These are phyloP conservation scores for Metacarcinus magister DNA, from an alignment of 2,888 invertebrate genomes.

Conservation along the genomic window DNA sequence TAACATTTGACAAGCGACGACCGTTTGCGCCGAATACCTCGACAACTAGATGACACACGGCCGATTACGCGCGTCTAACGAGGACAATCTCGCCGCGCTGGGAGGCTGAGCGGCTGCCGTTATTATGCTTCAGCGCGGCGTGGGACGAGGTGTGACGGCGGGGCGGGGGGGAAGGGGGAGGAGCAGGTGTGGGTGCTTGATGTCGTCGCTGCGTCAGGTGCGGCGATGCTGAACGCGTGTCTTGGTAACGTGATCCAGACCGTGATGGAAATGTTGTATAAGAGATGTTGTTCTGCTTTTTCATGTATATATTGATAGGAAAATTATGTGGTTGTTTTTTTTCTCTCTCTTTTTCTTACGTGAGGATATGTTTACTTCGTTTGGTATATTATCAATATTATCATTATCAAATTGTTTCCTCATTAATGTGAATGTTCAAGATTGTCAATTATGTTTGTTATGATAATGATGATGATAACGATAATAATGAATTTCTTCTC, in stretches of 20 bases:
- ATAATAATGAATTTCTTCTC: background rate
- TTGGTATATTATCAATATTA: no score
- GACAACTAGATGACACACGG: constrained; percentile 63
- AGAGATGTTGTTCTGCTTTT: background rate
- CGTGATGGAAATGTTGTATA: background rate
- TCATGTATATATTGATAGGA: no score
- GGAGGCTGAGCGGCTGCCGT: background rate
- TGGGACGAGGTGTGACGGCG: background rate
- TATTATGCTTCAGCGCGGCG: constrained; percentile 22
- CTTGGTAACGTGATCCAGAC: background rate
- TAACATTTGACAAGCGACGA: constrained; percentile 65
- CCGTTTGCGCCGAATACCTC: constrained; percentile 67
- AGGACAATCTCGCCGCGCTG: constrained; percentile 38
- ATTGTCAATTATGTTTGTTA: no score
- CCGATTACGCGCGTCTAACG: constrained; percentile 58
- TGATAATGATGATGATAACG: no score
- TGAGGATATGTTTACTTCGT: no score
- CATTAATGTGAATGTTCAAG: background rate
- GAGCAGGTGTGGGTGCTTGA: background rate
- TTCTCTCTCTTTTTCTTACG: no score
- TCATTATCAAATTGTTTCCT: no score
- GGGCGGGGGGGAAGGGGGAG: background rate
- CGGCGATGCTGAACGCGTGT: background rate
- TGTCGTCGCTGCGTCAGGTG: background rate
- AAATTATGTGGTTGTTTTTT: no score